These are phyloP conservation scores for Psococerastis gibbosa DNA, from an alignment of 2,888 invertebrate genomes.

Conservation along the genomic window DNA sequence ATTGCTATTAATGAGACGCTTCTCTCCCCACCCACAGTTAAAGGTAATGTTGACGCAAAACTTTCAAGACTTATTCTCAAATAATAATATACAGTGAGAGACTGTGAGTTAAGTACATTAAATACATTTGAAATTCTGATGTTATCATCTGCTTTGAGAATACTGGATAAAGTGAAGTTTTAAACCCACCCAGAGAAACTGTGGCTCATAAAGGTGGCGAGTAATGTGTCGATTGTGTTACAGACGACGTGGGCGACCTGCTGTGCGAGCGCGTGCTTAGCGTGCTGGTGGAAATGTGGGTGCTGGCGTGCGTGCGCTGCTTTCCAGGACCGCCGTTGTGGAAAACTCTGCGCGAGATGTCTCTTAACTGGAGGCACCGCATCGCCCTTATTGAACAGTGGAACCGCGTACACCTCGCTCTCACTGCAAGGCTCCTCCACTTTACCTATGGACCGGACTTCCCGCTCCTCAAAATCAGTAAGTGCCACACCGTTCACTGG, in stretches of 20 bases:
- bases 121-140: background rate
- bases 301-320: slow-evolving; percentile 53
- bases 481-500: too few species aligned
- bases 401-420: slow-evolving; percentile 78
- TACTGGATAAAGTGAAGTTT: background rate
- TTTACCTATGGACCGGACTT: slow-evolving; percentile 80
- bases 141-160: background rate
- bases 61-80: too few species aligned
- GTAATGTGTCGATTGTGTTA: too few species aligned
- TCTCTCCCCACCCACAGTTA: slow-evolving; percentile 78
- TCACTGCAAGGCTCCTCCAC: slow-evolving; percentile 64
- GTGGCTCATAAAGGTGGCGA: too few species aligned
- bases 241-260: slow-evolving; percentile 87
- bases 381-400: slow-evolving; percentile 85
- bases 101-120: background rate
- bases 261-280: slow-evolving; percentile 84
- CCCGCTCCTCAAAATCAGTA: slow-evolving; percentile 62
- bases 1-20: slow-evolving; percentile 81
- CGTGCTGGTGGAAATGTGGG: slow-evolving; percentile 75
- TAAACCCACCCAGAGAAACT: background rate
- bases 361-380: slow-evolving; percentile 86
- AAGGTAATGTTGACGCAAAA: too few species aligned
- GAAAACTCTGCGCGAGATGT: slow-evolving; percentile 86
- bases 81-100: background rate
- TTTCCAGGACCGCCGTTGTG: slow-evolving; percentile 91